Evolutionary conservation across 2,797 vertebrate genomes (phyloP).

Genomic region (Natrix natrix): DNA sequence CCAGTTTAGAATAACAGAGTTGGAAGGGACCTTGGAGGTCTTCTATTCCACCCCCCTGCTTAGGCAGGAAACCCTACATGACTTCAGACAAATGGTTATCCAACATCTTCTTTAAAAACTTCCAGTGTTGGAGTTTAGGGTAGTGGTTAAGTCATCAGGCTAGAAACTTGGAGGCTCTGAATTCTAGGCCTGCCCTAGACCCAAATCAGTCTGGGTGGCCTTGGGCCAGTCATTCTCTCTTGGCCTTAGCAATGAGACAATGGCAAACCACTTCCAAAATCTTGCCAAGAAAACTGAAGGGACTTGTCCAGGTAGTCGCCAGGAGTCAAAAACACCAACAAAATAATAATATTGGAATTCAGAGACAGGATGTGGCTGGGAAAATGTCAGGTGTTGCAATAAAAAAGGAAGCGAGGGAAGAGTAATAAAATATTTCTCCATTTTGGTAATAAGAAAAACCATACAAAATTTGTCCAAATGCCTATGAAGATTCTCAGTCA

Average conservation of each 20-base stretch:
- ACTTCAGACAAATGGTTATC: too few species aligned
- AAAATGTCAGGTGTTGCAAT: background rate
- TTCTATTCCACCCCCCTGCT: too few species aligned
- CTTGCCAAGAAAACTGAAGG: background rate
- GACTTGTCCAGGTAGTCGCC: background rate
- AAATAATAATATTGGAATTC: background rate
- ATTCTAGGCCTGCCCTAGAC: background rate
- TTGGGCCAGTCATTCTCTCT: background rate
- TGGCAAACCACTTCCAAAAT: background rate
- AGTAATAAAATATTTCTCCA: background rate
- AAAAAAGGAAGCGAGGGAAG: background rate
- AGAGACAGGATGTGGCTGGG: background rate
- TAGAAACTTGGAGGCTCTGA: background rate
- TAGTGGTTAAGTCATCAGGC: background rate
- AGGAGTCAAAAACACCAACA: background rate
- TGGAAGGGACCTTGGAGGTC: too few species aligned
- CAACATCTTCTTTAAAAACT: too few species aligned
- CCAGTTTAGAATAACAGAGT: background rate
- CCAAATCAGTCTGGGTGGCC: background rate
- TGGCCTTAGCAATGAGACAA: accelerated
- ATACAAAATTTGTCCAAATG: background rate
- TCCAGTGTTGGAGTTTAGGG: background rate
- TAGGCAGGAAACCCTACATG: too few species aligned
- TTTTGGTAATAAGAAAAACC: background rate
- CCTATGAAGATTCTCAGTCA: background rate